Conservation (phyloP, 2,888 invertebrate genomes). For the Ophonus ardosiacus region DNA sequence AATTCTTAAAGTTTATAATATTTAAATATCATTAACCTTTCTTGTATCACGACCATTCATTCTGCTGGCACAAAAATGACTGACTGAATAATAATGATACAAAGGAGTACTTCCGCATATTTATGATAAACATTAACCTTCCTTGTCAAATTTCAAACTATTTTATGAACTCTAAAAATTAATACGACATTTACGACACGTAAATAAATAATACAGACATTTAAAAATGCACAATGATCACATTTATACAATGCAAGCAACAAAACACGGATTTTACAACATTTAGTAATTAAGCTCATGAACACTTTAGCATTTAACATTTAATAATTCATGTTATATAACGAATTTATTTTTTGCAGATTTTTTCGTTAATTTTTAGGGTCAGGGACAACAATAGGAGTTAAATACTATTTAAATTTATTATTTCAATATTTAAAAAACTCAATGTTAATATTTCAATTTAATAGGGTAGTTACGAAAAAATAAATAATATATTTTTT, state of each 20-base stretch:
- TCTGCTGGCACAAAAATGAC: neutral
- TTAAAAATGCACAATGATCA: neutral
- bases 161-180: slow-evolving; percentile 22
- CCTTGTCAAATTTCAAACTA: slow-evolving; percentile 33
- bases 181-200: slow-evolving; percentile 37
- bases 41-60: neutral
- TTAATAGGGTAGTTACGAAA: too few relatives aligned
- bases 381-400: neutral
- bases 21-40: neutral
- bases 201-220: neutral
- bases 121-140: slow-evolving; percentile 52
- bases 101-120: slow-evolving; percentile 27
- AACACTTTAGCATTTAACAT: neutral
- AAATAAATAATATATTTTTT: too few relatives aligned
- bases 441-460: too few relatives aligned
- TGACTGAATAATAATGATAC: neutral
- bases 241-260: neutral
- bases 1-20: too few relatives aligned
- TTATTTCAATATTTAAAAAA: too few relatives aligned
- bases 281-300: neutral
- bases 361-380: neutral
- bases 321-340: neutral
- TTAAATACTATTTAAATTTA: neutral
- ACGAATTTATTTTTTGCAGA: neutral
- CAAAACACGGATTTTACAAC: neutral